Evolutionary conservation across 2,888 invertebrate species (phyloP), one percentile per base, ranked within the genome.

Genomic region (Anthrax anthrax): DNA sequence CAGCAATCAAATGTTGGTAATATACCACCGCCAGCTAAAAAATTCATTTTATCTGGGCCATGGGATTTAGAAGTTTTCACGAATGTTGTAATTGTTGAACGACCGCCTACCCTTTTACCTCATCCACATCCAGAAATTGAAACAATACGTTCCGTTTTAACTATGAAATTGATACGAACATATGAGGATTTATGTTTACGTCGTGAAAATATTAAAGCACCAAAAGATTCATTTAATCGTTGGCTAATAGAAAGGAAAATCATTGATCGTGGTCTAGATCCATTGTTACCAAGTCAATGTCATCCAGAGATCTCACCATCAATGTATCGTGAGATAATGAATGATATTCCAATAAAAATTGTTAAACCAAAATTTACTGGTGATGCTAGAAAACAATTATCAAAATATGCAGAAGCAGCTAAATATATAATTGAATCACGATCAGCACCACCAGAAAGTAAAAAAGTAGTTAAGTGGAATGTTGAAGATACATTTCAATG

Each of bases 401-500:
- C 88, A 4, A 77, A 83, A 45, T 97, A 95, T 69, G 94, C 95
- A 0, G 95, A 96, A 68, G 94, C 95, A 16, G 95, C 96, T 2
- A 95, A 95, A 63, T 88, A 90, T 67, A 90, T 95, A 73, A 92
- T 96, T 56, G 96, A 95, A 68, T 88, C 90, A 9, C 80, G 94
- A 57, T 89, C 89, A 64, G 85, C 88, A 10, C 86, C 90, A 23
- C 80, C 91, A 0, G 94, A 95, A 63, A 91, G 94, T 61, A 76
- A 96, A 51, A 96, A 96, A 71, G 87, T 95, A 14, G 95, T 97
- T 1, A 96, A 95, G 65, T 96, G 96, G 96, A 94, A 95, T 71
- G 94, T 92, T 1, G 95, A 96, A 61, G 95, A 96, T 58, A 95
- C 94, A 19, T 94, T 96, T 67, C 88, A 89, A 57, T 96, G 95